Base-by-base conservation (phyloP, 2,797 vertebrate species). In the Tapera naevia region DNA sequence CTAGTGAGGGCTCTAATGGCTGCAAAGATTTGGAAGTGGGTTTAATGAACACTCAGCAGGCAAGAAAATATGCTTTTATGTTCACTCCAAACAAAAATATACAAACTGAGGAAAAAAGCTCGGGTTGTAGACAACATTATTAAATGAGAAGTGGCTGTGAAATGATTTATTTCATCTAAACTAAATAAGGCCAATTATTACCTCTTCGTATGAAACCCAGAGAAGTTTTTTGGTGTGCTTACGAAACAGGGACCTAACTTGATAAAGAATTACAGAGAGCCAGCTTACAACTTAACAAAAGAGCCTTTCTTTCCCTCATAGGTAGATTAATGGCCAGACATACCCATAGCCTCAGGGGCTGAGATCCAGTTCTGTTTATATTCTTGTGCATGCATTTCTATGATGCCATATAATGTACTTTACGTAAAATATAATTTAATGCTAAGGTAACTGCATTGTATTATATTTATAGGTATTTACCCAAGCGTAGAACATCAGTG, bases 1-100 rank as follows among this genome's bases (percentile, higher is more conserved):
- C 75, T 88, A 85, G 70, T n/a, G 48, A 95, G 78, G 86, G 94
- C 85, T 94, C 57, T 94, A 96, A 96, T 90, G 82, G 85, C 78
- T 94, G 91, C 60, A 89, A 93, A 94, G 93, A 95, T 92, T 96
- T 97, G 91, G 88, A 97, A 97, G 69, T 94, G 75, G 85, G 92
- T 96, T 95, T 97, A 97, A 97, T 96, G 95, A 97, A 96, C 56
- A 70, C 93, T 96, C 95, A 97, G 95, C 90, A 92, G 87, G 96
- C 83, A 90, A 93, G 69, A 93, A 96, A 96, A 89, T 75, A 33
- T 3, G 53, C 95, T 96, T 97, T 97, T 93, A 95, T 96, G 90
- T 93, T 94, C 72, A 74, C 58, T 97, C 95, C 91, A 96, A 96
- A 95, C 88, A 96, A 97, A 95, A 95, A 94, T 88, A 84, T 46